Evolutionary conservation across 2,888 invertebrate species (phyloP).

Genomic region (Rhyacophila evoluta): DNA sequence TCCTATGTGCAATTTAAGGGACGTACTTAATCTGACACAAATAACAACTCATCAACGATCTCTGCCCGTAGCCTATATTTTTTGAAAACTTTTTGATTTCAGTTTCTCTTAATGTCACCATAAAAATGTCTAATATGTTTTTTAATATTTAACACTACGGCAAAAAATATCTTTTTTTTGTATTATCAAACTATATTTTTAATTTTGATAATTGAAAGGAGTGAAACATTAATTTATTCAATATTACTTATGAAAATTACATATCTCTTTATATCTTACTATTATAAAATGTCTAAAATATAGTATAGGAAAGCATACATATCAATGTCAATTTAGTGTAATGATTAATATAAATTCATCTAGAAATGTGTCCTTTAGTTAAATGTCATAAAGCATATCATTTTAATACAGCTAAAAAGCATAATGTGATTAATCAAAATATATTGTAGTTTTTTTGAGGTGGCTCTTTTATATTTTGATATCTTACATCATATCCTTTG

Average conservation of each 20-base stretch:
- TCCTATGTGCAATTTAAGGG: background rate
- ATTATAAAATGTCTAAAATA: conserved; percentile 34
- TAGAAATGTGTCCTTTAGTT: conserved; percentile 3
- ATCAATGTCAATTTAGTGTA: conserved; percentile 34
- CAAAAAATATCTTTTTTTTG: no score
- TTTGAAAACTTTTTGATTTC: no score
- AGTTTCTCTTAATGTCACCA: no score
- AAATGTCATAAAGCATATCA: conserved; percentile 30
- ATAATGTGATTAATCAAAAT: conserved; percentile 35
- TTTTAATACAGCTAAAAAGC: conserved; percentile 34
- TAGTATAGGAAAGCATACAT: conserved; percentile 34
- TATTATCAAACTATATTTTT: no score
- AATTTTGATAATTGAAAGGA: no score
- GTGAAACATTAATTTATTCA: no score
- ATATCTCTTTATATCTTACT: no score
- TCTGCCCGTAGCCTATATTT: background rate
- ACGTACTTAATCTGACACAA: background rate
- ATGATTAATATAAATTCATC: conserved; percentile 27
- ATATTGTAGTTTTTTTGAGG: conserved; percentile 27
- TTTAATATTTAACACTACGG: no score
- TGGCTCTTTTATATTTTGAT: background rate
- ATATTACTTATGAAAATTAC: background rate
- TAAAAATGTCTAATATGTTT: no score
- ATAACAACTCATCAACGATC: background rate
- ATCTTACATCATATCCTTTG: background rate